phyloP scores from a whole-genome alignment of 2,888 invertebrate species.

The Aspidiotus rigidus region DNA sequence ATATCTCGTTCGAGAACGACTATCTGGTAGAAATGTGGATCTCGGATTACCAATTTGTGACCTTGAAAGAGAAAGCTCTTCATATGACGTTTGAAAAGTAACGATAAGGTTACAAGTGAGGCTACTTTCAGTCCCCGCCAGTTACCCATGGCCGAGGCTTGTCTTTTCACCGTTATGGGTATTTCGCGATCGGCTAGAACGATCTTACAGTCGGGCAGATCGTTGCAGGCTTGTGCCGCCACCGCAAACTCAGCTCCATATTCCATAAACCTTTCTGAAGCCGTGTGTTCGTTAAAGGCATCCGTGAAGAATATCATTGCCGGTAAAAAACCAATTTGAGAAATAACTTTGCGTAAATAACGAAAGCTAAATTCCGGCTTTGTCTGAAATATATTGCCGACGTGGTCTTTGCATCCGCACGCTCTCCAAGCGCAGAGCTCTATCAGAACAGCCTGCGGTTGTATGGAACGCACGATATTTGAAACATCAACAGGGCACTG shows the following conservation, averaged over 20 bases:
- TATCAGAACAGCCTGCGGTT: constrained; percentile 19
- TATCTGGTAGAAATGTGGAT: constrained; percentile 22
- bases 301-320: constrained; percentile 32
- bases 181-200: constrained; percentile 24
- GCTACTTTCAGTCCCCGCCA: constrained; percentile 20
- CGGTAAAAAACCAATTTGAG: constrained; percentile 26
- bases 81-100: constrained; percentile 21
- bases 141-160: constrained; percentile 25
- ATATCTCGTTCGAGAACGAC: constrained; percentile 29
- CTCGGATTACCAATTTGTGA: constrained; percentile 17
- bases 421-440: constrained; percentile 27
- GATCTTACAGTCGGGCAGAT: constrained; percentile 21
- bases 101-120: constrained; percentile 13
- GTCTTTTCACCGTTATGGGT: constrained; percentile 24
- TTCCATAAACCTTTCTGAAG: constrained; percentile 7
- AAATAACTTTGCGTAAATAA: constrained; percentile 17
- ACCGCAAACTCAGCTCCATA: constrained; percentile 25
- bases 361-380: constrained; percentile 24
- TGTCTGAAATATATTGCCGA: constrained; percentile 24
- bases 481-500: constrained; percentile 26
- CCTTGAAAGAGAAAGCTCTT: constrained; percentile 12
- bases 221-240: constrained; percentile 13
- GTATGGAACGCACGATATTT: constrained; percentile 14
- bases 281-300: constrained; percentile 23
- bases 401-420: constrained; percentile 25